Evolutionary conservation across 1,140 invertebrate genomes (phyloP).

Genomic region (Brachionus asplanchnoidis): DNA sequence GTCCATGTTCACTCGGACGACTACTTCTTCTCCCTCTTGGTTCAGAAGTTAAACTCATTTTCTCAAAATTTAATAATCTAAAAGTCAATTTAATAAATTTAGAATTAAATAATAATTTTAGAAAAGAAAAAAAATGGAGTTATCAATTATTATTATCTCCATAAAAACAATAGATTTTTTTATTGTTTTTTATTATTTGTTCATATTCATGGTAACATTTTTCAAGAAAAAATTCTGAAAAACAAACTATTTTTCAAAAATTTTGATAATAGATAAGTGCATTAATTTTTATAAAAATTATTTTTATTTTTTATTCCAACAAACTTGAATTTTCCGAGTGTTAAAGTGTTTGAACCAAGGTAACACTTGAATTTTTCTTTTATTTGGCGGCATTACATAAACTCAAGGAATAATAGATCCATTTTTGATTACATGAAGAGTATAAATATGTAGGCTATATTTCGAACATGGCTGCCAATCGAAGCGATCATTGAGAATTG

Average conservation of each 20-base stretch:
- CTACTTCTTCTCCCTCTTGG: background rate
- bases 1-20: background rate
- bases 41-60: background rate
- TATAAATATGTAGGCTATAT: too few species aligned
- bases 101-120: background rate
- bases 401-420: too few species aligned
- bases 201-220: background rate
- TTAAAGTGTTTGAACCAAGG: background rate
- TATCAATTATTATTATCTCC: background rate
- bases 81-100: background rate
- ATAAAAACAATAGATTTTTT: background rate
- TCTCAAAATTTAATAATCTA: background rate
- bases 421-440: too few species aligned
- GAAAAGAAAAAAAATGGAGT: background rate
- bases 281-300: background rate
- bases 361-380: background rate
- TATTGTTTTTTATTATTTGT: background rate
- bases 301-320: background rate
- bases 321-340: background rate
- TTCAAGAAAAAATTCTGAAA: background rate
- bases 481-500: too few species aligned
- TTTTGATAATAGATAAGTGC: background rate
- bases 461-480: too few species aligned
- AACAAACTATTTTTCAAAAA: background rate
- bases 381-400: too few species aligned